Evolutionary conservation across 2,797 vertebrate genomes (phyloP).

Genomic region (Pipistrellus pipistrellus): DNA sequence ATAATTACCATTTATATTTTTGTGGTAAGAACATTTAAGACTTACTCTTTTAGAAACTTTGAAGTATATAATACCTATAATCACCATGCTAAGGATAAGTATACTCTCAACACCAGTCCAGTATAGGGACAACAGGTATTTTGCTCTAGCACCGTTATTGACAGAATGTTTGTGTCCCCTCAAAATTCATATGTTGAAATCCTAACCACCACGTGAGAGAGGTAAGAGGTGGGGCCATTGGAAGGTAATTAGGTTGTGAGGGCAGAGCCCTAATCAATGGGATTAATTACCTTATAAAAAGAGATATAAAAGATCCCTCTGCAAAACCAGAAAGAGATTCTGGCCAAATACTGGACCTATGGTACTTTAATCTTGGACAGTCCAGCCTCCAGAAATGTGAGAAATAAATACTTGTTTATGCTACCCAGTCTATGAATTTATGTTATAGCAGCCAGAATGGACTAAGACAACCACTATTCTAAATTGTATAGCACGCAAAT

Average conservation of each 20-base stretch:
- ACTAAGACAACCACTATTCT: background rate
- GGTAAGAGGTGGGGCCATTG: background rate
- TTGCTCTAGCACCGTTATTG: background rate
- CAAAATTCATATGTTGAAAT: background rate
- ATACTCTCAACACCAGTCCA: background rate
- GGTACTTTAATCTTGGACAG: background rate
- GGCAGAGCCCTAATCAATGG: background rate
- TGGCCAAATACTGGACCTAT: background rate
- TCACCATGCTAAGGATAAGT: background rate
- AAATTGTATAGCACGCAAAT: background rate
- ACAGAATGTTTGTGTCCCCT: background rate
- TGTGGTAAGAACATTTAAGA: background rate
- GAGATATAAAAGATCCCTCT: background rate
- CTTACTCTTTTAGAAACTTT: background rate
- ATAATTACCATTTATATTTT: background rate
- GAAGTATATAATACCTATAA: background rate
- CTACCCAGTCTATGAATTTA: background rate
- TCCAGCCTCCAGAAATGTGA: background rate
- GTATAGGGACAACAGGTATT: background rate
- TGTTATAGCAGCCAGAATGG: background rate
- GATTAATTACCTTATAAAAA: background rate
- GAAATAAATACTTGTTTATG: background rate
- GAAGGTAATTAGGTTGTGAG: background rate
- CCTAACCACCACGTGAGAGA: background rate
- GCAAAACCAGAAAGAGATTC: background rate